Conservation (phyloP, 2,888 invertebrate genomes). For the Synergus itoensis region DNA sequence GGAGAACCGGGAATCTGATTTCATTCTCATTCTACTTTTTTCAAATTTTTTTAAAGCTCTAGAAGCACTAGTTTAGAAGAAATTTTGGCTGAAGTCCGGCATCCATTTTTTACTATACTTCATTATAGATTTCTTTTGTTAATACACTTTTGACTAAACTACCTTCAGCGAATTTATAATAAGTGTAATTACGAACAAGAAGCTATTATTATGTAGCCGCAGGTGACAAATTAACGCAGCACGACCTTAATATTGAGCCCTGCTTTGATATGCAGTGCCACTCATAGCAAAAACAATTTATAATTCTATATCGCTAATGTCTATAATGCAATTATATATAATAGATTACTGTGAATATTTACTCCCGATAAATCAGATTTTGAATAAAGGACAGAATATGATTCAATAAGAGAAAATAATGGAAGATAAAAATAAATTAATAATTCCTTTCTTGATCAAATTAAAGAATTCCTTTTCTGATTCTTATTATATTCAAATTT, state of each 20-base stretch:
- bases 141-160: slow-evolving; percentile 1
- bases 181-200: neutral
- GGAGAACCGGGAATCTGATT: too few species aligned
- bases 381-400: neutral
- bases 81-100: neutral
- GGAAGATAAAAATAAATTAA: neutral
- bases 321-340: slow-evolving; percentile 14
- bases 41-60: too few species aligned
- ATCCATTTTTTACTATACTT: neutral
- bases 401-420: neutral
- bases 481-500: neutral
- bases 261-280: slow-evolving; percentile 11
- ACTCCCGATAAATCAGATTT: neutral
- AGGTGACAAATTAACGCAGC: slow-evolving; percentile 21
- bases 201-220: slow-evolving; percentile 18
- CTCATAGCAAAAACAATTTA: slow-evolving; percentile 26
- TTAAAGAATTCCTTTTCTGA: neutral
- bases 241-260: neutral
- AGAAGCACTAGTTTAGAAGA: too few species aligned
- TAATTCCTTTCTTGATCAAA: neutral
- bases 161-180: slow-evolving; percentile 24
- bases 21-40: too few species aligned
- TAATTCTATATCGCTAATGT: slow-evolving; percentile 2
- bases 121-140: neutral
- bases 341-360: slow-evolving; percentile 9